Evolutionary conservation across 2,888 invertebrate species (phyloP).

Genomic region (Hydraecia micacea): DNA sequence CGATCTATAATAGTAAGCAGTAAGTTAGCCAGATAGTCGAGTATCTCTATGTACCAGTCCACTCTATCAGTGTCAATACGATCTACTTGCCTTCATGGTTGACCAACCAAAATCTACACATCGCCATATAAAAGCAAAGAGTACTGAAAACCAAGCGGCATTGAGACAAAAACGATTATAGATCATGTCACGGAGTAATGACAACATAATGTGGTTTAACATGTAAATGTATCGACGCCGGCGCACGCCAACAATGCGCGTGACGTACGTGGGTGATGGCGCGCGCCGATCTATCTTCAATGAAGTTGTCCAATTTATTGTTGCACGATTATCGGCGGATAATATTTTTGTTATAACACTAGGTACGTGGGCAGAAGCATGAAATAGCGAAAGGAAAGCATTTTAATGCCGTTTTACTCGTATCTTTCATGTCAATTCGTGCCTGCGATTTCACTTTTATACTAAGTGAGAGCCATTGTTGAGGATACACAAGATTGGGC

Average conservation of each 20-base stretch:
- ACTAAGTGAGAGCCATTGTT: constrained; percentile 51
- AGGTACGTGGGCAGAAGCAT: constrained; percentile 71
- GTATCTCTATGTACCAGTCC: constrained; percentile 28
- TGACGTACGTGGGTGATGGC: constrained; percentile 85
- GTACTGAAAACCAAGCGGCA: constrained; percentile 40
- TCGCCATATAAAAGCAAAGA: constrained; percentile 33
- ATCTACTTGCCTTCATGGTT: constrained; percentile 25
- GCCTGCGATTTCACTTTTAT: constrained; percentile 58
- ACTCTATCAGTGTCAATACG: constrained; percentile 48
- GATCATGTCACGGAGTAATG: constrained; percentile 68
- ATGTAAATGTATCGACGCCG: constrained; percentile 64
- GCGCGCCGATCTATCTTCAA: constrained; percentile 84
- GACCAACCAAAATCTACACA: constrained; percentile 29
- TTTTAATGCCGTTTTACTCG: constrained; percentile 52
- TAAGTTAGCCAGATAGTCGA: constrained; percentile 37
- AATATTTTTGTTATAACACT: constrained; percentile 75
- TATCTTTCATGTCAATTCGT: constrained; percentile 58
- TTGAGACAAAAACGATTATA: constrained; percentile 60
- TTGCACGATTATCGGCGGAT: constrained; percentile 75
- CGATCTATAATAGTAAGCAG: constrained; percentile 49
- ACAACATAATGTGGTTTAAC: constrained; percentile 69
- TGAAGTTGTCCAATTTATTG: constrained; percentile 85
- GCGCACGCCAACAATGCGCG: constrained; percentile 73
- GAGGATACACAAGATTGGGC: constrained; percentile 50
- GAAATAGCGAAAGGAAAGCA: constrained; percentile 71